Evolutionary conservation across 2,888 invertebrate species (phyloP).

Genomic region (Drosophila borborema): DNA sequence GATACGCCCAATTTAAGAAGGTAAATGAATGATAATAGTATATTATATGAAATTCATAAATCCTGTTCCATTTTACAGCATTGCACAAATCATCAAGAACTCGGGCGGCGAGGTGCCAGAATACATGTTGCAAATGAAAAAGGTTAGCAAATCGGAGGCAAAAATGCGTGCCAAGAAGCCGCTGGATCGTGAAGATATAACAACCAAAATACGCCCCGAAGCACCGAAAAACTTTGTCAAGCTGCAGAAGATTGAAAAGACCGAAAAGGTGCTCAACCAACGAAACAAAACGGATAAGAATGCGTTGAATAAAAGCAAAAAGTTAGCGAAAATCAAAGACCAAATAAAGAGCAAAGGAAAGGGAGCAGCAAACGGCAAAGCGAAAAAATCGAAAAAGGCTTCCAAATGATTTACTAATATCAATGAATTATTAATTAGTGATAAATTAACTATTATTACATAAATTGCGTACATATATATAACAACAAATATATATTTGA

Average conservation of each 20-base stretch:
- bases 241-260: slow-evolving; percentile 32
- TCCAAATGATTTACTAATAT: background rate
- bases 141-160: slow-evolving; percentile 88
- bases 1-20: slow-evolving; percentile 94
- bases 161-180: slow-evolving; percentile 87
- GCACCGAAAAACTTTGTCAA: slow-evolving; percentile 39
- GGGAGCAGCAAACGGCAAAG: slow-evolving; percentile 16
- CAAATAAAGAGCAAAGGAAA: slow-evolving; percentile 14
- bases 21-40: slow-evolving; percentile 84
- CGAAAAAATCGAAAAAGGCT: slow-evolving; percentile 21
- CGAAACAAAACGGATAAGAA: slow-evolving; percentile 2
- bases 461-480: background rate
- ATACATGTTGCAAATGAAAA: slow-evolving; percentile 93
- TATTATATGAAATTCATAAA: background rate
- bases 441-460: background rate
- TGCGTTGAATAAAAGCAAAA: slow-evolving; percentile 27
- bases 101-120: slow-evolving; percentile 97
- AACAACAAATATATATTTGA: background rate
- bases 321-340: slow-evolving; percentile 38
- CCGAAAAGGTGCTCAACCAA: slow-evolving; percentile 31
- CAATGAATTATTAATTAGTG: background rate
- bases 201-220: slow-evolving; percentile 85
- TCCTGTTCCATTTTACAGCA: slow-evolving; percentile 86
- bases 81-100: slow-evolving; percentile 94
- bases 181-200: slow-evolving; percentile 89